phyloP scores from a whole-genome alignment of 1,140 invertebrate genomes.

The Caenorhabditis latens region DNA sequence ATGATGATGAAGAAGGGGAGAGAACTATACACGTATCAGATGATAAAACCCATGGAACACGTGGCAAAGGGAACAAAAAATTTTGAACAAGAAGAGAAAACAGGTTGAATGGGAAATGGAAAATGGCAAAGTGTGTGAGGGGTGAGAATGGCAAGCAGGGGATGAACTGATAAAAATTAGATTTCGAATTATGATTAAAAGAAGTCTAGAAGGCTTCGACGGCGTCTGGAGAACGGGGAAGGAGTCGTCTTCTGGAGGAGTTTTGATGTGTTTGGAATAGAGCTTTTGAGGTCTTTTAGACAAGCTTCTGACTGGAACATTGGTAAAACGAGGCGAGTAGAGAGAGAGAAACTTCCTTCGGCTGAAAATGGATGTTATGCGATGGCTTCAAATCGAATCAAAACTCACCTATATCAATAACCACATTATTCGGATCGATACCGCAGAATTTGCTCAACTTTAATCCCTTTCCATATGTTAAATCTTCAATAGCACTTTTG shows the following conservation, averaged over 20 bases:
- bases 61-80: constrained; percentile 35
- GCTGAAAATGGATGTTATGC: constrained; percentile 44
- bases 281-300: constrained; percentile 71
- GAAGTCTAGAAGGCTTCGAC: neutral
- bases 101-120: neutral
- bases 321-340: constrained; percentile 67
- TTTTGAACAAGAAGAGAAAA: neutral
- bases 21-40: constrained; percentile 25
- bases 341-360: constrained; percentile 72
- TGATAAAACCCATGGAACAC: constrained; percentile 36
- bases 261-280: constrained; percentile 74
- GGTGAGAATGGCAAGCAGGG: neutral
- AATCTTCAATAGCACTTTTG: constrained; percentile 72
- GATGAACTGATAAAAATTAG: neutral
- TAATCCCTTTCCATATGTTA: constrained; percentile 73
- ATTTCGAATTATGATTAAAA: neutral
- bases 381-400: neutral
- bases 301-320: constrained; percentile 67
- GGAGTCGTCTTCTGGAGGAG: constrained; percentile 27
- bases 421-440: constrained; percentile 70
- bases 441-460: constrained; percentile 71
- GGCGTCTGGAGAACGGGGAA: constrained; percentile 10
- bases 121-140: constrained; percentile 2
- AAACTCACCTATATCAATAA: constrained; percentile 51
- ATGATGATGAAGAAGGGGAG: neutral